Base-by-base conservation (phyloP, 2,888 invertebrate genomes). In the Standfussiana lucernea region DNA sequence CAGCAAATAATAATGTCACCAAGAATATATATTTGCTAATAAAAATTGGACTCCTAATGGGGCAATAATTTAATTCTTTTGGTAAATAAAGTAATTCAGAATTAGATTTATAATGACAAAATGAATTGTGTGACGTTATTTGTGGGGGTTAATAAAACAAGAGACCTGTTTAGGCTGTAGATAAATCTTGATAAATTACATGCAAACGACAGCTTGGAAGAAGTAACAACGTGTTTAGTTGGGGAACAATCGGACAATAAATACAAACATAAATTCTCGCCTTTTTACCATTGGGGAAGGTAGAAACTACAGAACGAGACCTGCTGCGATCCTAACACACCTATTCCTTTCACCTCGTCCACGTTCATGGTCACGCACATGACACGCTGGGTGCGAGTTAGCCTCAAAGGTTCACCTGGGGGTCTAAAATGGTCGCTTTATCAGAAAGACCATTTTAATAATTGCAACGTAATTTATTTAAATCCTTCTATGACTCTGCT, bases 61-160 rank as follows among this genome's bases (percentile, higher is more conserved):
- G 7, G 64, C 45, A 47, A 72, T 79, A 32, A 62, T 40, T 71
- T 79, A 32, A 37, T 47, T 71, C 0, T 45, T 32, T 53, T 71
- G 21, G 3, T 11, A 53, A 8, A 64, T 5, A 71, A 64, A 53
- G 13, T 32, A 45, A n/a, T 47, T 53, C 37, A 10, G 32, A 13
- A 40, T 79, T 18, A 42, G 79, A 77, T 68, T 78, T 79, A 77
- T 79, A 21, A 32, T 21, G 37, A 21, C n/a, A 73, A 62, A 32
- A 61, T 35, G 45, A 42, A 7, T 56, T 56, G 53, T 72, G 28
- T 28, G 61, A 71, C 11, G 8, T 64, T 53, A 64, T 64, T 50
- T 78, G 42, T 50, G 18, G 24, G 7, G 0, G 50, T 50, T n/a
- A 35, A 3, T 45, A 1, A 15, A 61, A 61, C 4, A 50, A 28